phyloP scores from a whole-genome alignment of 2,797 vertebrate genomes.

The Simalia tracyae region DNA sequence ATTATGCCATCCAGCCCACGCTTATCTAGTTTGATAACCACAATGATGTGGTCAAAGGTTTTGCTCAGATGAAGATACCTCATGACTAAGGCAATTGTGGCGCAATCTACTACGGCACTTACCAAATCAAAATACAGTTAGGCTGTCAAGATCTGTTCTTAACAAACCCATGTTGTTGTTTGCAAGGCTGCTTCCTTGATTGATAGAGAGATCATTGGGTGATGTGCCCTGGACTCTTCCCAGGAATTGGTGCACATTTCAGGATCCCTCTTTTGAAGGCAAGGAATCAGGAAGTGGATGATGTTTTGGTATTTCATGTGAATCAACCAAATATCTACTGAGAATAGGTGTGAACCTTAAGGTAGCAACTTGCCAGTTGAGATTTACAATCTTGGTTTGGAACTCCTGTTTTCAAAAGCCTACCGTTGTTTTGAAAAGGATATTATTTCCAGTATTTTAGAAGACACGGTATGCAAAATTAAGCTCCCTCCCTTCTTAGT shows the following conservation, averaged over 20 bases:
- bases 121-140: background rate
- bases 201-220: background rate
- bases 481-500: background rate
- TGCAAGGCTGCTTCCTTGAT: background rate
- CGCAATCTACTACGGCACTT: background rate
- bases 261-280: background rate
- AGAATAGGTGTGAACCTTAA: background rate
- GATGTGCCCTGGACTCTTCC: background rate
- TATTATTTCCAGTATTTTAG: background rate
- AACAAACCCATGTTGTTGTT: background rate
- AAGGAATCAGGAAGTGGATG: background rate
- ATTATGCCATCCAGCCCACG: background rate
- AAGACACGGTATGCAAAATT: background rate
- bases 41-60: background rate
- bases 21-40: background rate
- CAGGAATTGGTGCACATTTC: background rate
- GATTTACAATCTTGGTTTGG: background rate
- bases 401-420: background rate
- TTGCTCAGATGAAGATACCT: background rate
- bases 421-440: background rate
- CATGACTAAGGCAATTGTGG: background rate
- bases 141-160: background rate
- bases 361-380: background rate
- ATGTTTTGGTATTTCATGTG: background rate
- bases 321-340: background rate